Base-by-base conservation (phyloP, 2,888 invertebrate species). In the Andricus quercusramuli region DNA sequence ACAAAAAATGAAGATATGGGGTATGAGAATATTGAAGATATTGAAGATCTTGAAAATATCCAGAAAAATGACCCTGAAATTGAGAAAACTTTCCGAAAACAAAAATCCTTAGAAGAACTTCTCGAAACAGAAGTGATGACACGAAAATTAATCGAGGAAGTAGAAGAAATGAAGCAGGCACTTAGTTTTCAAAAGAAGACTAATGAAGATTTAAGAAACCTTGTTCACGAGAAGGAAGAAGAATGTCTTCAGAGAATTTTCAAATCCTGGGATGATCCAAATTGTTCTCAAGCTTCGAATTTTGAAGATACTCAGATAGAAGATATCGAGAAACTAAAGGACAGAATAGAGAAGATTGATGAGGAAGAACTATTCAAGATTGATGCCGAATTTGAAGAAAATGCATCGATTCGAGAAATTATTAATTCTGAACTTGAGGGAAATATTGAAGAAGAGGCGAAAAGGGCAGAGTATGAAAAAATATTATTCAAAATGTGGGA, bases 141-240 rank as follows among this genome's bases (percentile, higher is more conserved):
- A 51, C 56, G 20, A 29, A 56, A 32, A 56, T 74, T 74, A 17
- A 74, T 74, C 15, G 17, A n/a, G 32, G 74, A 74, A 74, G 56
- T 74, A 9, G 74, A 74, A 13, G 56, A 56, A n/a, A 74, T 74
- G 74, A 74, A 74, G 15, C 11, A 56, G 51, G 32, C 32, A 5
- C 20, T 74, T 1, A 32, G 20, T n/a, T 13, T 8, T 56, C 74
- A 37, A 56, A 74, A 56, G 13, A 56, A n/a, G 32, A 74, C 51
- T 2, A 74, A 74, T n/a, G 5, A 74, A 20, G 11, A n/a, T 32
- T 74, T 74, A n/a, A 56, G 32, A n/a, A 32, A n/a, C 29, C 56
- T 74, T n/a, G 4, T 74, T 4, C 29, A 74, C 9, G 74, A 22
- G 2, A 74, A n/a, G 32, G 51, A 32, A 56, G 74, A 74, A 5